Evolutionary conservation across 2,113 vertebrate genomes (phyloP).

Genomic region (Tachysurus vachellii): DNA sequence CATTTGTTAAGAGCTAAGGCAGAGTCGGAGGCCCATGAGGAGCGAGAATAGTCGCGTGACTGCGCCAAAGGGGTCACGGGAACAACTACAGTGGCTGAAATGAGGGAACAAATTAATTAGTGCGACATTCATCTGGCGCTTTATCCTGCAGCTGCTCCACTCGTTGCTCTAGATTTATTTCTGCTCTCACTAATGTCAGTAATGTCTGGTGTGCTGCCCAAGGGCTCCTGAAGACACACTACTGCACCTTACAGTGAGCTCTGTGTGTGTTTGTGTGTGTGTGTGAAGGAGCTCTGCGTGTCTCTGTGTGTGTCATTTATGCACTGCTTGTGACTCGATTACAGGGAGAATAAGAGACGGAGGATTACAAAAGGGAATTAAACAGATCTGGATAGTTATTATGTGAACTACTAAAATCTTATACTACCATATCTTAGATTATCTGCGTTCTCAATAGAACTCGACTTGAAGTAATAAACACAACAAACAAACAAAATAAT

Average conservation of each 20-base stretch:
- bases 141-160: constrained; percentile 37
- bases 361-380: neutral
- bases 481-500: neutral
- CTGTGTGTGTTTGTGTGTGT: neutral
- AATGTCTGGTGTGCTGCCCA: constrained; percentile 10
- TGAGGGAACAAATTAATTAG: constrained; percentile 49
- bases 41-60: constrained; percentile 45
- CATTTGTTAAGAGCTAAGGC: constrained; percentile 60
- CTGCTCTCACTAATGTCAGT: constrained; percentile 10
- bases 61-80: constrained; percentile 47
- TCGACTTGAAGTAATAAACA: neutral
- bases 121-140: constrained; percentile 20
- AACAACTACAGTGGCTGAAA: constrained; percentile 38
- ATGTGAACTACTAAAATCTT: neutral
- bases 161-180: constrained; percentile 30
- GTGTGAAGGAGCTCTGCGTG: neutral
- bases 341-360: neutral
- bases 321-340: constrained; percentile 4
- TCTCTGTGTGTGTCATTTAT: constrained; percentile 15
- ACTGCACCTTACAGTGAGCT: neutral
- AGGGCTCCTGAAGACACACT: neutral
- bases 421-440: neutral
- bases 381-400: neutral
- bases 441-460: neutral
- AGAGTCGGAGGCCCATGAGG: constrained; percentile 43